Base-by-base conservation (phyloP, 2,797 vertebrate genomes). In the Spinus pinus region DNA sequence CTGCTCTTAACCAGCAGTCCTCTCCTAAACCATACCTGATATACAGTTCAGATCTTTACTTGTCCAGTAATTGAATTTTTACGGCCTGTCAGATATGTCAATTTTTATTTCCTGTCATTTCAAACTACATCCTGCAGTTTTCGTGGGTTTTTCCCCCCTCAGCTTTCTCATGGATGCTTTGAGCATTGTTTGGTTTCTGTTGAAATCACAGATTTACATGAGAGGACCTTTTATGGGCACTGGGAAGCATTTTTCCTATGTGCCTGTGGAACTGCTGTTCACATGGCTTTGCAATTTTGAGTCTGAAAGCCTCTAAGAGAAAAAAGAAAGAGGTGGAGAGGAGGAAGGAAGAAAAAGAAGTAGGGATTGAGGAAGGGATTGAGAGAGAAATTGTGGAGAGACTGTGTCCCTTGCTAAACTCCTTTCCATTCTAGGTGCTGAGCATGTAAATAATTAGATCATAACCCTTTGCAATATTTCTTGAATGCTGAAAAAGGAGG, bases 131-230 rank as follows among this genome's bases (percentile, higher is more conserved):
- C 17, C 13, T 44, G 4, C 46, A 22, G 13, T 71, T 92, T 83
- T 44, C 1, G 2, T 58, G 49, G 5, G 0, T 4, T 31, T 73
- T 66, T 5, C 2, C 3, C 1, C 10, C 13, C 22, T 13, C 47
- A 39, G 2, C 33, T 88, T 77, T 86, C 22, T 62, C 41, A 37
- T 17, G 71, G 53, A 23, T 83, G 25, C 25, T 88, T 85, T 90
- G 20, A 73, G 8, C 20, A 49, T 56, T 78, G 6, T 60, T 57
- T 24, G 2, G 7, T 73, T 81, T 86, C 28, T 87, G 27, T 75
- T 69, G n/a, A 87, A 85, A 54, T 69, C 33, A 24, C 42, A 46
- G 21, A 69, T 72, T 65, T 69, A 33, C 14, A 16, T 20, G 31
- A 78, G 65, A 66, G 6, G 24, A 65, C 50, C 41, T 88, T 79